Evolutionary conservation across 2,113 vertebrate genomes (phyloP).

Genomic region (Labeo catla): DNA sequence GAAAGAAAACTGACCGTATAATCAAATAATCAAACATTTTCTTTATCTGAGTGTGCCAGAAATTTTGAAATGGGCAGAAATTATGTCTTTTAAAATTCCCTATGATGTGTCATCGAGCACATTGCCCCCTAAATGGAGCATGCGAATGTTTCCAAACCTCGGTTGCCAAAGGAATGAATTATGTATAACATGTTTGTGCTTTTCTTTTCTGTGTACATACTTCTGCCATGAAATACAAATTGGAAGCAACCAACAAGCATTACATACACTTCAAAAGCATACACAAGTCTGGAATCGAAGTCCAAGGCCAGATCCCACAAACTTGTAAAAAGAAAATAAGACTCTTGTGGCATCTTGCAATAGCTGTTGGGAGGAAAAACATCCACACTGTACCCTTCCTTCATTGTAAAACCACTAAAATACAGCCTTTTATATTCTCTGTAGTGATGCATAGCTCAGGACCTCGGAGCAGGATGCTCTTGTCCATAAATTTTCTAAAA

Average conservation of each 20-base stretch:
- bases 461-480: background rate
- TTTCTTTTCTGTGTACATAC: conserved; percentile 27
- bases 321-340: conserved; percentile 41
- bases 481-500: conserved; percentile 42
- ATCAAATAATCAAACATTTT: background rate
- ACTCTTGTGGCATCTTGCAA: conserved; percentile 45
- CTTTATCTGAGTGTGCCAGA: conserved; percentile 12
- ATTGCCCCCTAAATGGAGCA: background rate
- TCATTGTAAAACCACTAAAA: conserved; percentile 44
- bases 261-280: conserved; percentile 34
- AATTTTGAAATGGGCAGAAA: conserved; percentile 10
- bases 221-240: conserved; percentile 40
- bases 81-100: background rate
- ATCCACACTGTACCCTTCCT: conserved; percentile 38
- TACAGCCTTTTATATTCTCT: conserved; percentile 24
- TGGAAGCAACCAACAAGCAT: conserved; percentile 39
- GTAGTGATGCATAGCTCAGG: conserved; percentile 4
- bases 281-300: background rate
- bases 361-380: conserved; percentile 27
- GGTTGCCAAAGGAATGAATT: conserved; percentile 4
- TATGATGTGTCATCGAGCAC: background rate
- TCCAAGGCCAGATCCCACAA: conserved; percentile 40
- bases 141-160: conserved; percentile 30
- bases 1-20: background rate
- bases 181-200: conserved; percentile 8